Conservation (phyloP, 2,797 vertebrate genomes). For the Threskiornis aethiopicus region DNA sequence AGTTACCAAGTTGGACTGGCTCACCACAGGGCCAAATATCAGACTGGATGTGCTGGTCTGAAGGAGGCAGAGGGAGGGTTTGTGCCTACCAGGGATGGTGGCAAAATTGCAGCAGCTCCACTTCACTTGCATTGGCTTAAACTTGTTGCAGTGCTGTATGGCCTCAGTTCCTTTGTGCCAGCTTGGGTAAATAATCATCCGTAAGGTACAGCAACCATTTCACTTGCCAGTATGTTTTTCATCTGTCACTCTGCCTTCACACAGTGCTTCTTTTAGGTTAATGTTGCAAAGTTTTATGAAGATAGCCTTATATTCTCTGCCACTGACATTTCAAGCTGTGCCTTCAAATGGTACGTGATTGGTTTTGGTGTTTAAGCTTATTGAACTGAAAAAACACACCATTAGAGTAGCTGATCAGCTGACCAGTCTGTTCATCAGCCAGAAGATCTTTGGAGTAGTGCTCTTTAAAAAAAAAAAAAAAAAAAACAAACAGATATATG, state of each 20-base stretch:
- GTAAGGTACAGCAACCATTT: neutral
- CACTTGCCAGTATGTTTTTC: neutral
- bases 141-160: neutral
- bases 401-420: neutral
- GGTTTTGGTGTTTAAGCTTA: neutral
- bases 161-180: neutral
- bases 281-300: neutral
- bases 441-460: neutral
- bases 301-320: neutral
- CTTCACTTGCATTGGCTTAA: neutral
- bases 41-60: neutral
- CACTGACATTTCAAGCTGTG: neutral
- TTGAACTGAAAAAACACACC: neutral
- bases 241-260: neutral
- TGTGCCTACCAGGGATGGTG: neutral
- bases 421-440: neutral
- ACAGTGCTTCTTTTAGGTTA: neutral
- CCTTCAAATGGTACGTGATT: neutral
- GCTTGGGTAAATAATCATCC: neutral
- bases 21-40: neutral
- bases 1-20: neutral
- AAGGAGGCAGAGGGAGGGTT: neutral
- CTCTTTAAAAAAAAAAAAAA: neutral
- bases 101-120: neutral
- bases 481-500: neutral